Percentiles rank a stretch among this genome's conserved stretches.
Conservation (phyloP, 2,113 vertebrate species). For the Ranitomeya variabilis region DNA sequence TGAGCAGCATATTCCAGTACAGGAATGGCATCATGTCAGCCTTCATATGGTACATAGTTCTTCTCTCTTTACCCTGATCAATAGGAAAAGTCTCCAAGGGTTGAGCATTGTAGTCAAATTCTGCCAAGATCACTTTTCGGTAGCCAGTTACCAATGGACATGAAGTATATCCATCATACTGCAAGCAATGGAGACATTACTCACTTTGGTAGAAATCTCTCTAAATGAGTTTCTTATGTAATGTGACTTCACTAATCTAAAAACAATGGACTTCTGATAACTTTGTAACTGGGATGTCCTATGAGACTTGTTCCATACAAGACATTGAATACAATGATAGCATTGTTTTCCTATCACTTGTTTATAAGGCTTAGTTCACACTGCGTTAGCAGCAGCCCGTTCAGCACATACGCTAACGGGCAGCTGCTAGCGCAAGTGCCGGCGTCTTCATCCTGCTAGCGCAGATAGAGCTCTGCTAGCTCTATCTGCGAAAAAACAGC, state of each 20-base stretch:
- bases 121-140: conserved; percentile 89
- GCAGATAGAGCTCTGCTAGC: too few species aligned
- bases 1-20: conserved; percentile 91
- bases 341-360: too few species aligned
- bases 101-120: conserved; percentile 87
- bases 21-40: conserved; percentile 92
- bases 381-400: too few species aligned
- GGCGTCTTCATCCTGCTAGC: too few species aligned
- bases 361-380: too few species aligned
- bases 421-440: too few species aligned
- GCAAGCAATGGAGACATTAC: conserved; percentile 56
- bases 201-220: background rate
- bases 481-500: too few species aligned
- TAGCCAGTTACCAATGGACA: conserved; percentile 92
- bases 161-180: conserved; percentile 98
- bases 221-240: background rate
- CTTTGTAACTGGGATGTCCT: background rate
- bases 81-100: conserved; percentile 96
- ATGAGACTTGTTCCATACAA: background rate
- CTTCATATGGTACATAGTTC: conserved; percentile 92
- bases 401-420: too few species aligned
- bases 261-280: background rate
- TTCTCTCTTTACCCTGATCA: conserved; percentile 90
- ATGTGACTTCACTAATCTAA: background rate
- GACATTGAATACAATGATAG: background rate